Percentiles rank a stretch among this genome's conserved stretches.
These are phyloP conservation scores for Triplophysa tibetana DNA, from an alignment of 2,113 vertebrate genomes.

Conservation along the genomic window DNA sequence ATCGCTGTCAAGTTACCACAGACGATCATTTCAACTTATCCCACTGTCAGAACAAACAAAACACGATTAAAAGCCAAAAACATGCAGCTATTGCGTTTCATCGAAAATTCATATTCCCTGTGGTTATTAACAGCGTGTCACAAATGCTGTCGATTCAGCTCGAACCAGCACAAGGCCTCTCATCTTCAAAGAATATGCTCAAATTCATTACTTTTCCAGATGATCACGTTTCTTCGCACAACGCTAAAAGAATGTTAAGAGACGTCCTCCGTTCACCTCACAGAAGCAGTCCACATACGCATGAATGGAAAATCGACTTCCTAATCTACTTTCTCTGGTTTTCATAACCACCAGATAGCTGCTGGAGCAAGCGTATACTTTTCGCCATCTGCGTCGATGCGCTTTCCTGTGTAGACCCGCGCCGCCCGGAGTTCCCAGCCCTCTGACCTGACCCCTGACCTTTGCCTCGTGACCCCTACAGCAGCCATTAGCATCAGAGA, in stretches of 20 bases:
- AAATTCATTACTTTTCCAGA: no score
- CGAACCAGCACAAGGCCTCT: no score
- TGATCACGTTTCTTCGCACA: not conserved
- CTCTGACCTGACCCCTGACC: conserved; percentile 30
- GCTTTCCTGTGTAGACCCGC: not conserved
- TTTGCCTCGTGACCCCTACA: conserved; percentile 21
- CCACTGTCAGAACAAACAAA: no score
- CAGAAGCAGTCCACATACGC: not conserved
- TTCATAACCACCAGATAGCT: conserved; percentile 16
- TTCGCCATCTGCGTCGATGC: conserved; percentile 20
- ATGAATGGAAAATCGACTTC: no score
- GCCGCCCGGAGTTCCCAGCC: conserved; percentile 9
- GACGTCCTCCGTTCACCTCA: not conserved
- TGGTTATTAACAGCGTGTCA: no score
- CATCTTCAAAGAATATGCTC: no score
- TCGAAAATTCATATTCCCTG: no score
- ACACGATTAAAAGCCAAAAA: no score
- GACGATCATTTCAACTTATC: no score
- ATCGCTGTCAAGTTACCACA: no score
- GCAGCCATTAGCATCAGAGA: conserved; percentile 45
- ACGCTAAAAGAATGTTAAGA: not conserved
- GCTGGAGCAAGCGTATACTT: not conserved
- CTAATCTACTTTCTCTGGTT: conserved; percentile 7
- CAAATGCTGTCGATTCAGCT: no score
- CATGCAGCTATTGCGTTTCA: no score